These are phyloP conservation scores for Junco hyemalis DNA, from an alignment of 2,113 vertebrate genomes.

Conservation along the genomic window DNA sequence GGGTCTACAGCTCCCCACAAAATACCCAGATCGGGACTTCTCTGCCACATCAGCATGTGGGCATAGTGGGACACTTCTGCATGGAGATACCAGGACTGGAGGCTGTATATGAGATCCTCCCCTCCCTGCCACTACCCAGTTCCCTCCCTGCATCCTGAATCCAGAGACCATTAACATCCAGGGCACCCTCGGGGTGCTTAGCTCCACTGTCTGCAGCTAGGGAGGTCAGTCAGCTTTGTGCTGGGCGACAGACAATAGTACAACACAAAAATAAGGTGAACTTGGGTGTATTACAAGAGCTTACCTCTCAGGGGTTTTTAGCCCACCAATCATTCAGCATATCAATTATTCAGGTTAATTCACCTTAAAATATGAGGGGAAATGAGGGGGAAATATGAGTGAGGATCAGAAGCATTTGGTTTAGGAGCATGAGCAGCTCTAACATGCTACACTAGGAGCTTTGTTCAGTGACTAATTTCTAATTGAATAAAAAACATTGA, in stretches of 20 bases:
- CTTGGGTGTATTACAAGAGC: background rate
- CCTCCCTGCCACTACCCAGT: rapidly evolving
- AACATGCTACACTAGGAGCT: background rate
- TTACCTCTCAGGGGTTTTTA: background rate
- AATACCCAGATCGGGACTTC: background rate
- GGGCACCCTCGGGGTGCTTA: background rate
- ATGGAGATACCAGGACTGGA: background rate
- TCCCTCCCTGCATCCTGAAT: background rate
- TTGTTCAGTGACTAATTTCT: background rate
- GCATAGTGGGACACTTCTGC: rapidly evolving
- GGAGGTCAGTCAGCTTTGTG: background rate
- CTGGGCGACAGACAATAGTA: background rate
- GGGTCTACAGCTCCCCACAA: background rate
- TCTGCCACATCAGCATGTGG: background rate
- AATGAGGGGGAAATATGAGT: background rate
- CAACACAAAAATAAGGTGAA: background rate
- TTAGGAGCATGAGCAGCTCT: background rate
- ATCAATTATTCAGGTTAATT: background rate
- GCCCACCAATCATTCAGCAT: background rate
- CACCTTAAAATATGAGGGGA: background rate
- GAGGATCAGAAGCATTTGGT: background rate
- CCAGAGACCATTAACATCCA: background rate
- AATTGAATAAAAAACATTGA: background rate
- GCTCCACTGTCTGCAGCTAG: rapidly evolving
- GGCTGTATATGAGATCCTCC: rapidly evolving